These are phyloP conservation scores for Mamestra configurata DNA, from an alignment of 1,140 invertebrate genomes.

Conservation along the genomic window DNA sequence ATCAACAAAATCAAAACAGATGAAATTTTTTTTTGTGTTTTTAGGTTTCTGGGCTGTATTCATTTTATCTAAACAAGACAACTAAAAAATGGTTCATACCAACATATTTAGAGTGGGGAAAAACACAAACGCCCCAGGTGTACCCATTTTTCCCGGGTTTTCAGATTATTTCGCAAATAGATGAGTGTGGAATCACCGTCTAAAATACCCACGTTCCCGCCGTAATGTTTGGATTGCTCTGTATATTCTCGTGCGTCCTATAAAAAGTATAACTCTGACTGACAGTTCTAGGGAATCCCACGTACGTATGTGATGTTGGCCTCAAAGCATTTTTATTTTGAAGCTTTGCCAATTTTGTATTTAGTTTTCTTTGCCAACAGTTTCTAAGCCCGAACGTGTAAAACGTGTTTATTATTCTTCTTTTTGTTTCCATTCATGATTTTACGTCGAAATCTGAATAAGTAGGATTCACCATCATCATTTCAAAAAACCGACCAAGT, in stretches of 20 bases:
- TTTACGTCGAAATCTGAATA: too few relatives aligned
- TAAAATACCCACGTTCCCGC: neutral
- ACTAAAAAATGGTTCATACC: too few relatives aligned
- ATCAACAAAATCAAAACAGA: too few relatives aligned
- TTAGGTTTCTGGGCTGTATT: too few relatives aligned
- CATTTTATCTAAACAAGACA: too few relatives aligned
- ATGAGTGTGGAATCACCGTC: neutral
- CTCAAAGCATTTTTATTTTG: neutral
- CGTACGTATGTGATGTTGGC: neutral
- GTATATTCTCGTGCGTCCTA: neutral
- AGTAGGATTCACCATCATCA: too few relatives aligned
- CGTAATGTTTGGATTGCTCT: neutral
- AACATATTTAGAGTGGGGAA: neutral
- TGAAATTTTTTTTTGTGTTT: too few relatives aligned
- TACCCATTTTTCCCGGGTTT: neutral
- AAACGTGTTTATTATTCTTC: neutral
- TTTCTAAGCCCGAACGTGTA: neutral
- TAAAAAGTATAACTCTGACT: slow-evolving; percentile 5
- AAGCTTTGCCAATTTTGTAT: neutral
- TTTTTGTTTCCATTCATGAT: too few relatives aligned
- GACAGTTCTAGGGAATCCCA: neutral
- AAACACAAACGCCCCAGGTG: neutral
- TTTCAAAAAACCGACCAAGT: too few relatives aligned
- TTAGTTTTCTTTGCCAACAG: neutral
- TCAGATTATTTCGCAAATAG: neutral